Conservation (phyloP, 2,797 vertebrate genomes). For the Enteromius trimaculatus region DNA sequence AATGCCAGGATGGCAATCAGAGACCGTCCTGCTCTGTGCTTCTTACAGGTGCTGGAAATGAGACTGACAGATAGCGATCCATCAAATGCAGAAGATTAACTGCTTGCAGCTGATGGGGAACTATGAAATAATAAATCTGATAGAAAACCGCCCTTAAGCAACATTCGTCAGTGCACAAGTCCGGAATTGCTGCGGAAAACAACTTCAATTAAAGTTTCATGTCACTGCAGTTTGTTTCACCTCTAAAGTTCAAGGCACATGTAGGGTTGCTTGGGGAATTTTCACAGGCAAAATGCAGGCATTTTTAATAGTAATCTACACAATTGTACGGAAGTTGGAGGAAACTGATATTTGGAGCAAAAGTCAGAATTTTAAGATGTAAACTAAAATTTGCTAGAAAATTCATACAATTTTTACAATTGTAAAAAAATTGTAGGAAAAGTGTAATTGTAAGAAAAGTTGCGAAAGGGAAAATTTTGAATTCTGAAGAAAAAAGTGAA, state of each 20-base stretch:
- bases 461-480: not conserved
- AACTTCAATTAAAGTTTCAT: slow-evolving; percentile 1
- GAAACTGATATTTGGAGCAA: not conserved
- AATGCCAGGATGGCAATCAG: slow-evolving; percentile 65
- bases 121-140: slow-evolving; percentile 73
- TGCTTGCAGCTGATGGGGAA: slow-evolving; percentile 68
- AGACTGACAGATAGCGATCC: slow-evolving; percentile 71
- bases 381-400: not conserved
- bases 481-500: not conserved
- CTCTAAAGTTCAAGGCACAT: not conserved
- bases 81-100: slow-evolving; percentile 68
- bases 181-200: not conserved
- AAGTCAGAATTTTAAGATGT: not conserved
- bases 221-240: not conserved
- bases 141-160: slow-evolving; percentile 53
- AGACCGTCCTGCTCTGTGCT: slow-evolving; percentile 67
- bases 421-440: not conserved
- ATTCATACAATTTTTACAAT: not conserved
- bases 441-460: no score
- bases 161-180: slow-evolving; percentile 34
- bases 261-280: not conserved
- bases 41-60: slow-evolving; percentile 64
- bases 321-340: not conserved
- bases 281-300: not conserved
- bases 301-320: not conserved